Evolutionary conservation across 2,113 vertebrate species (phyloP).

Genomic region (Shinisaurus crocodilurus): DNA sequence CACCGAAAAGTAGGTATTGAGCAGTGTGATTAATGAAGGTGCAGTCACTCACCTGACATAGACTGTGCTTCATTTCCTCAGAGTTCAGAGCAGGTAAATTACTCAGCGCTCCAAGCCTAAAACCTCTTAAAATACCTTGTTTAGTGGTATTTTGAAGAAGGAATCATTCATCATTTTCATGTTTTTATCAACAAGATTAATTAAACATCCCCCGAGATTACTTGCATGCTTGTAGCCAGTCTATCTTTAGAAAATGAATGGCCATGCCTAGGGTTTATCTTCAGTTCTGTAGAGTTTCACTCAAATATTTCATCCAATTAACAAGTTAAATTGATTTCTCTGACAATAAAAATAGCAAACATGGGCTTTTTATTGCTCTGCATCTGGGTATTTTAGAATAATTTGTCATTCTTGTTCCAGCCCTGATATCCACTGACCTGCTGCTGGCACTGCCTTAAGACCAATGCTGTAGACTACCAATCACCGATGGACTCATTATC

Average conservation of each 20-base stretch:
- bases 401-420: conserved; percentile 21
- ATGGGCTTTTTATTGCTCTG: not conserved
- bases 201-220: conserved; percentile 48
- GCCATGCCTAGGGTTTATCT: conserved; percentile 33
- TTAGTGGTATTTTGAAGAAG: conserved; percentile 45
- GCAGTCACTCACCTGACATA: conserved; percentile 28
- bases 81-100: conserved; percentile 48
- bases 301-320: conserved; percentile 41
- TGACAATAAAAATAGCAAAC: conserved; percentile 38
- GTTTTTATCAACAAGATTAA: conserved; percentile 67
- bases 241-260: conserved; percentile 43
- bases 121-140: conserved; percentile 39
- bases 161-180: conserved; percentile 53
- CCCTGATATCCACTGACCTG: not conserved
- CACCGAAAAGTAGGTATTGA: conserved; percentile 35
- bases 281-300: conserved; percentile 38
- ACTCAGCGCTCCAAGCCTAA: conserved; percentile 30
- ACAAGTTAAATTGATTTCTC: conserved; percentile 26
- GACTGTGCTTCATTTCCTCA: conserved; percentile 58
- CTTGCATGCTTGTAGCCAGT: conserved; percentile 32
- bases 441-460: not conserved
- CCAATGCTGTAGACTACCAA: not conserved
- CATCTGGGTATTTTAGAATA: conserved; percentile 7
- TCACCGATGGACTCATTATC: not conserved
- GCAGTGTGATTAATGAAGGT: conserved; percentile 60